Percentiles rank a stretch among this genome's conserved stretches.
These are phyloP conservation scores for Porites lutea DNA, from an alignment of 64 coral and sea anemone species.

Conservation along the genomic window DNA sequence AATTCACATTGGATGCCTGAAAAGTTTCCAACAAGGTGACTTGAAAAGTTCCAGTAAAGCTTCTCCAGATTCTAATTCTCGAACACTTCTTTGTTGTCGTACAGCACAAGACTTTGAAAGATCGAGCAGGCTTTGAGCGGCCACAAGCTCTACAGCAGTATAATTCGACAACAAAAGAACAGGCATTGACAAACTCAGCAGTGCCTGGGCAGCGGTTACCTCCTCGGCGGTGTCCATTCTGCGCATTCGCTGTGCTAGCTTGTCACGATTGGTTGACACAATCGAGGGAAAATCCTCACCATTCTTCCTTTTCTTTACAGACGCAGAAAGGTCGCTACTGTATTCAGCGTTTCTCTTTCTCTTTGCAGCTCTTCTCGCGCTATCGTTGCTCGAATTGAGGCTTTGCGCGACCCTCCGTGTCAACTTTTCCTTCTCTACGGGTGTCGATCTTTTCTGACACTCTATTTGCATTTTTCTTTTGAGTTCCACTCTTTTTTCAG, in stretches of 20 bases:
- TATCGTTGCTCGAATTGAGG: neutral
- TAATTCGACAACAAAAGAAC: neutral
- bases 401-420: no score
- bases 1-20: no score
- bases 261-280: neutral
- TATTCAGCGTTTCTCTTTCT: neutral
- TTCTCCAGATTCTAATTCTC: neutral
- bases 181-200: neutral
- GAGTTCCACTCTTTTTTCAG: neutral
- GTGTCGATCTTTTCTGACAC: neutral
- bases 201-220: neutral
- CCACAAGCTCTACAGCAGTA: neutral
- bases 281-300: neutral
- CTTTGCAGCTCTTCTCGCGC: neutral
- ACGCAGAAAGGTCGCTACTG: neutral
- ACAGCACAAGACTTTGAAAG: neutral
- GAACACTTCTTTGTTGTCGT: neutral
- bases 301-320: neutral
- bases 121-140: neutral
- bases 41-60: neutral
- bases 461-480: neutral
- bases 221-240: neutral
- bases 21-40: neutral
- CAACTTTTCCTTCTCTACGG: neutral
- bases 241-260: neutral